phyloP scores from a whole-genome alignment of 2,797 vertebrate genomes.

The Ctenochaetus hawaiiensis region DNA sequence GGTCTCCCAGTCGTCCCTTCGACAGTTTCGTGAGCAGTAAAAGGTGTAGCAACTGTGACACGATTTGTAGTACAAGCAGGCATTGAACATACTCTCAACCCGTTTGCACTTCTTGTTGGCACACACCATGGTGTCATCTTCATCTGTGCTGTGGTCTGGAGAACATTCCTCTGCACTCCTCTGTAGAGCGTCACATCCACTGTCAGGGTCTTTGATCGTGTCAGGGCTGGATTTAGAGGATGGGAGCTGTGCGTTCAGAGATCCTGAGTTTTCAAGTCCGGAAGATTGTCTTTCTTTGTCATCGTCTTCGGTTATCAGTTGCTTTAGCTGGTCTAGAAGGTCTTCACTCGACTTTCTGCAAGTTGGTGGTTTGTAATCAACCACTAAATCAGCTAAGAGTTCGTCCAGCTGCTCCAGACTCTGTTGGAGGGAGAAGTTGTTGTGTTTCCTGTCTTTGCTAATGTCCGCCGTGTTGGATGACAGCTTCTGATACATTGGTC shows the following conservation, averaged over 20 bases:
- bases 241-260: slow-evolving; percentile 86
- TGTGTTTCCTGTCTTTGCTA: slow-evolving; percentile 85
- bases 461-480: slow-evolving; percentile 60
- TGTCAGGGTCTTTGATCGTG: slow-evolving; percentile 84
- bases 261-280: slow-evolving; percentile 75
- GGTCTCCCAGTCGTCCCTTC: slow-evolving; percentile 94
- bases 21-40: slow-evolving; percentile 96
- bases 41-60: slow-evolving; percentile 99
- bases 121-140: slow-evolving; percentile 95
- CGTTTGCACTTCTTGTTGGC: slow-evolving; percentile 94
- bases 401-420: slow-evolving; percentile 96
- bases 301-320: slow-evolving; percentile 86
- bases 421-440: slow-evolving; percentile 90
- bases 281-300: slow-evolving; percentile 72
- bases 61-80: slow-evolving; percentile 97
- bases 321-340: slow-evolving; percentile 90
- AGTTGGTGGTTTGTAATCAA: slow-evolving; percentile 92
- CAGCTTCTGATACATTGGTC: slow-evolving; percentile 65
- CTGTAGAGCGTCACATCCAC: slow-evolving; percentile 85
- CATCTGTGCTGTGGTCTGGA: slow-evolving; percentile 92
- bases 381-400: slow-evolving; percentile 94
- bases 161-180: slow-evolving; percentile 89
- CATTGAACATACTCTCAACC: slow-evolving; percentile 94
- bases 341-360: slow-evolving; percentile 84
- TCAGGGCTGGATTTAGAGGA: slow-evolving; percentile 86